phyloP scores from a whole-genome alignment of 2,797 vertebrate species.

The Rhinichthys osculus region DNA sequence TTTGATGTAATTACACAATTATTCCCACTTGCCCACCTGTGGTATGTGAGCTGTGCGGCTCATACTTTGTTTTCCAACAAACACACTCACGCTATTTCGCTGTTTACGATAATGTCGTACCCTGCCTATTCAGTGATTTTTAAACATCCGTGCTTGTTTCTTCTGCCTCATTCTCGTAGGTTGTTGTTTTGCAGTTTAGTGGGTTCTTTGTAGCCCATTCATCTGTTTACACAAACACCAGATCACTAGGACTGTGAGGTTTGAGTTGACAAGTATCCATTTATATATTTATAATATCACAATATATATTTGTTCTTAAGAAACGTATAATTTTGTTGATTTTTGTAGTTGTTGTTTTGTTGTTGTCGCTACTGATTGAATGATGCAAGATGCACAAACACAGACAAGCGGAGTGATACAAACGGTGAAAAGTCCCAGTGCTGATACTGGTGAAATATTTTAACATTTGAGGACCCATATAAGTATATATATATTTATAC shows the following conservation, averaged over 20 bases:
- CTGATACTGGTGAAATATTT: no score
- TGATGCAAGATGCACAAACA: no score
- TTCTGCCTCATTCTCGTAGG: neutral
- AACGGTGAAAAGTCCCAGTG: no score
- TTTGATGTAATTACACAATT: slow-evolving; percentile 87
- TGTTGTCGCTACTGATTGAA: no score
- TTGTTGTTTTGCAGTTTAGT: neutral
- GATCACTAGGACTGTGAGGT: neutral
- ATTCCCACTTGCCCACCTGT: slow-evolving; percentile 80
- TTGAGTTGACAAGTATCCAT: neutral
- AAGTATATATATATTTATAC: no score
- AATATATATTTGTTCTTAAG: neutral
- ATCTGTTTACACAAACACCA: neutral
- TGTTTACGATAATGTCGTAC: slow-evolving; percentile 51
- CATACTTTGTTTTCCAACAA: slow-evolving; percentile 80
- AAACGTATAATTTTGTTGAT: neutral
- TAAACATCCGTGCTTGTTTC: neutral
- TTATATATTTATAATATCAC: neutral
- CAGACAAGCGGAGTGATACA: no score
- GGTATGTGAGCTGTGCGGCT: slow-evolving; percentile 74
- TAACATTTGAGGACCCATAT: no score
- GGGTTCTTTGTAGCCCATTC: neutral
- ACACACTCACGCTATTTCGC: slow-evolving; percentile 73
- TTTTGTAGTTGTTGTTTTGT: neutral
- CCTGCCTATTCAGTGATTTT: neutral